Conservation (phyloP, 2,888 invertebrate genomes). For the Nineta flava region DNA sequence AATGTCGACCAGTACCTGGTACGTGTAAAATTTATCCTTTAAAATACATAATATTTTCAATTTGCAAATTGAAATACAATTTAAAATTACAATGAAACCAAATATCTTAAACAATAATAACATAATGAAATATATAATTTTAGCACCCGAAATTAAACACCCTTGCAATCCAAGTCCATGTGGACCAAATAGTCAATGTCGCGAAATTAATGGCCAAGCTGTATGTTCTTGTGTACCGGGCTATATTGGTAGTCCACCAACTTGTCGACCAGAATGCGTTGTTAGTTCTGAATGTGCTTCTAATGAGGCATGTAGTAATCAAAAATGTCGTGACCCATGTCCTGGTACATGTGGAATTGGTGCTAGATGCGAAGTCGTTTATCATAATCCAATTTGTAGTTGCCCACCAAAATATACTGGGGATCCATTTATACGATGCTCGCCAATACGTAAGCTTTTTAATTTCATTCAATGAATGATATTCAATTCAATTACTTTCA, state of each 20-base stretch:
- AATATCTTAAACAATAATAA: neutral
- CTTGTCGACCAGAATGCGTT: conserved; percentile 55
- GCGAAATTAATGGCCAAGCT: conserved; percentile 46
- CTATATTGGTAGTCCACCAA: conserved; percentile 54
- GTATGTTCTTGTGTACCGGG: conserved; percentile 49
- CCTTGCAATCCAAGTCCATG: conserved; percentile 60
- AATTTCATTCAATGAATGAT: neutral
- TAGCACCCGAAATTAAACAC: conserved; percentile 32
- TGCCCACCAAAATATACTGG: conserved; percentile 49
- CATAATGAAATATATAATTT: conserved; percentile 14
- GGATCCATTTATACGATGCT: conserved; percentile 47
- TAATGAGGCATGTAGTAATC: conserved; percentile 51
- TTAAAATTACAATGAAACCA: conserved; percentile 9
- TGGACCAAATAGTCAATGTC: conserved; percentile 55
- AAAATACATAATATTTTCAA: neutral
- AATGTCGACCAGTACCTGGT: conserved; percentile 43
- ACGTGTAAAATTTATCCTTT: conserved; percentile 15
- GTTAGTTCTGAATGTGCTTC: conserved; percentile 52
- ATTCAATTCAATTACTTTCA: neutral
- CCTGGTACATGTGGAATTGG: conserved; percentile 57
- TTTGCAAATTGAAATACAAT: neutral
- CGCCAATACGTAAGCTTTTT: conserved; percentile 23
- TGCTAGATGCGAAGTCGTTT: conserved; percentile 53
- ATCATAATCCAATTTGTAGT: conserved; percentile 58
- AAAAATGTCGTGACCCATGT: conserved; percentile 63